These are phyloP conservation scores for Brachionus rubens DNA, from an alignment of 1,140 invertebrate genomes.

Conservation along the genomic window DNA sequence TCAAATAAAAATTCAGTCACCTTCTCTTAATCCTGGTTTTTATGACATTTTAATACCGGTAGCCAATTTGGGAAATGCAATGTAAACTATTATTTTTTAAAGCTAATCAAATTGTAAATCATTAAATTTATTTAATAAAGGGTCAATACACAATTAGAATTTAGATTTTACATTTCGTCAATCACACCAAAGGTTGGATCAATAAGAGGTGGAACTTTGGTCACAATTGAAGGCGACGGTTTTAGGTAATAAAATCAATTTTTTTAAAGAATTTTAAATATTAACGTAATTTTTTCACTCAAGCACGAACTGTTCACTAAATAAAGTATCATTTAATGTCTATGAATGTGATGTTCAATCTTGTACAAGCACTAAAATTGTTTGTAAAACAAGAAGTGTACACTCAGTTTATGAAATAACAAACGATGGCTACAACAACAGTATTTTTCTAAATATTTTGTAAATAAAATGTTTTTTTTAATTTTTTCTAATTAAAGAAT, in stretches of 20 bases:
- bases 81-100: not conserved
- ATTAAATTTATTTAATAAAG: not conserved
- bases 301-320: not conserved
- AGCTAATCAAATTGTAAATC: not conserved
- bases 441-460: not conserved
- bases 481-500: too few species aligned
- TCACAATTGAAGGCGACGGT: slow-evolving; percentile 52
- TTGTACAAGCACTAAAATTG: not conserved
- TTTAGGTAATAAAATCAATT: slow-evolving; percentile 47
- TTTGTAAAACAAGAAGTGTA: not conserved
- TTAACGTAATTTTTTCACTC: not conserved
- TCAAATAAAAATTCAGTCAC: slow-evolving; percentile 47
- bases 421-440: not conserved
- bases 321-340: not conserved
- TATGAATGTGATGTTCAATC: not conserved
- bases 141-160: not conserved
- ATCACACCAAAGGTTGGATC: slow-evolving; percentile 10
- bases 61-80: slow-evolving; percentile 3
- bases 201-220: slow-evolving; percentile 51
- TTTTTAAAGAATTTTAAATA: not conserved
- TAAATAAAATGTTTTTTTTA: not conserved
- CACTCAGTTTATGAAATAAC: not conserved
- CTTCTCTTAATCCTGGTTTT: slow-evolving; percentile 47
- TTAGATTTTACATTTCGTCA: slow-evolving; percentile 44
- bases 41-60: slow-evolving; percentile 44